Conservation (phyloP, 2,113 vertebrate genomes). For the Stegostoma tigrinum region DNA sequence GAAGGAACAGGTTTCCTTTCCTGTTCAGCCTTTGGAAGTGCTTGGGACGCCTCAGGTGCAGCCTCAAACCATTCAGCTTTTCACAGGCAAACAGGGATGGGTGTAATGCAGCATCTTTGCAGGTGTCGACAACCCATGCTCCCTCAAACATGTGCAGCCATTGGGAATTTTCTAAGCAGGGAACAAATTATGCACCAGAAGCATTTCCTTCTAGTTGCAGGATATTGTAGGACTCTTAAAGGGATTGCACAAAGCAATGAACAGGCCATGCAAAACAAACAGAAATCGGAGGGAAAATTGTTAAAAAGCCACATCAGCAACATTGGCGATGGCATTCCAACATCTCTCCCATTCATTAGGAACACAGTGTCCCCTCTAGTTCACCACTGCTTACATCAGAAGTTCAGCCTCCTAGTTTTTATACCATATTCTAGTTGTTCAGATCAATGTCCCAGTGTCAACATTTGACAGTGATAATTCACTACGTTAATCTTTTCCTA, state of each 20-base stretch:
- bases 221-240: no score
- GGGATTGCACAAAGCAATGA: no score
- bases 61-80: neutral
- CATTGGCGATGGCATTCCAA: no score
- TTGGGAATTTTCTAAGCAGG: no score
- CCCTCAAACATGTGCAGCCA: no score
- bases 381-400: neutral
- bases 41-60: neutral
- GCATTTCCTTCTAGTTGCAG: no score
- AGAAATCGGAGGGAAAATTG: no score
- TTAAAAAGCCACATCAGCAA: no score
- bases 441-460: neutral
- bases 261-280: no score
- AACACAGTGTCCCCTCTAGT: neutral
- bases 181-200: no score
- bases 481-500: neutral
- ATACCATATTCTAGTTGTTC: neutral
- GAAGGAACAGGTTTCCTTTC: neutral
- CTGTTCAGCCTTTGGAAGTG: neutral
- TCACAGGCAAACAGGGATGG: neutral
- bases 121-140: neutral
- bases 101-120: neutral
- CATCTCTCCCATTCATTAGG: no score
- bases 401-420: neutral
- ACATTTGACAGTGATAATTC: neutral